Evolutionary conservation across 2,888 invertebrate genomes (phyloP), one percentile per base, ranked within the genome.

Genomic region (Patella caerulea): DNA sequence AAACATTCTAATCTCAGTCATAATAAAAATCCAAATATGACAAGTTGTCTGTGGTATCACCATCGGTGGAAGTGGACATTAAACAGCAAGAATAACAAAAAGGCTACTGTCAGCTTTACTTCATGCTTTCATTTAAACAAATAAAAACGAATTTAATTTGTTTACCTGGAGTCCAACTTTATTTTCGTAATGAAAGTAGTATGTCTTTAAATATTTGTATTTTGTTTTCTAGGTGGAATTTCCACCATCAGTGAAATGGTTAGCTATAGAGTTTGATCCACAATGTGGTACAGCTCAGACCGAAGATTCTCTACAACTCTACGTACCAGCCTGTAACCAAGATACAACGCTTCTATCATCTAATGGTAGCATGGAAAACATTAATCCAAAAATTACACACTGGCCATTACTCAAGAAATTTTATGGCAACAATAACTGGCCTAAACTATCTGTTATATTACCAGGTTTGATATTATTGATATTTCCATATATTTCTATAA

Each of bases 251-350:
- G 96, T 99, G 0, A 95, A 96, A 83, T 98, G 98, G 96, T 93
- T 99, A 89, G 96, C 96, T 17, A 92, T 99, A 7, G 98, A 98
- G 92, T 98, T 99, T 92, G 98, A 98, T 90, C 94, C 96, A 0
- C 95, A 96, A 80, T 98, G 97, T 91, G 95, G 97, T 75, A 98
- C 98, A 0, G 96, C 96, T 1, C 98, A 98, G 92, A 95, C 96
- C 0, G 98, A 98, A 92, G 98, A 99, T 92, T 95, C 95, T 19
- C 90, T 94, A 2, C 93, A 93, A 86, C 89, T 94, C 70, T 93
- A 91, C 85, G 90, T 93, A 70, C 92, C 92, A 0, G 86, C 88
- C 53, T 80, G 81, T 73, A 76, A 11, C 70, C 71, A 69, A 71
- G 56, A 53, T 75, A 78, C 65, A 79, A 52, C 56, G 45, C 69